Evolutionary conservation across 2,888 invertebrate species (phyloP).

Genomic region (Myathropa florea): DNA sequence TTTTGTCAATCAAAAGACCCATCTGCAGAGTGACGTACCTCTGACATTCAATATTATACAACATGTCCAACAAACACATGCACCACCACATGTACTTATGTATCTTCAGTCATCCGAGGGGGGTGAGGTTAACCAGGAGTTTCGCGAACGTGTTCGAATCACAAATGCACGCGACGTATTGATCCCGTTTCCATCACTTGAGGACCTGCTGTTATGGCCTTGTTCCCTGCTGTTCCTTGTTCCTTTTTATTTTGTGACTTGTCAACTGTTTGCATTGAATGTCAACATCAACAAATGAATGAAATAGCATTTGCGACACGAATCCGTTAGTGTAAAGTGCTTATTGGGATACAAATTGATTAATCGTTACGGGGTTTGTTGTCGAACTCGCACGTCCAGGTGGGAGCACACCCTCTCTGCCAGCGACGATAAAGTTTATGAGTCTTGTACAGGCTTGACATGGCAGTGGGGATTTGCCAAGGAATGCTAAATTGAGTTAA

Average conservation of each 20-base stretch:
- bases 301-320: slow-evolving; percentile 7
- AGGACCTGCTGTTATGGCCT: neutral
- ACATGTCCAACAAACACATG: neutral
- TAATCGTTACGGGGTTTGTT: neutral
- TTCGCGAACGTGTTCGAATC: slow-evolving; percentile 16
- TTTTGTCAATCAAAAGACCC: slow-evolving; percentile 11
- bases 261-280: slow-evolving; percentile 10
- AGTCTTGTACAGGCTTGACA: neutral
- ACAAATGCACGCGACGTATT: slow-evolving; percentile 29
- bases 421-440: neutral
- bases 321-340: slow-evolving; percentile 1
- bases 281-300: slow-evolving; percentile 13
- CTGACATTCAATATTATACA: neutral
- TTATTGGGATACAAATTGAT: slow-evolving; percentile 19
- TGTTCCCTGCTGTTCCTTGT: neutral
- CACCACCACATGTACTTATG: neutral
- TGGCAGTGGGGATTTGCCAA: neutral
- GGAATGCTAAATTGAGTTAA: neutral
- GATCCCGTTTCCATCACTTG: slow-evolving; percentile 8
- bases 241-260: neutral
- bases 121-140: neutral
- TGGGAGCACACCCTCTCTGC: neutral
- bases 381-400: neutral
- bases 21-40: neutral
- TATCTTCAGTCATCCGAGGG: neutral